A percentile compares a stretch with the other conserved stretches of the same genome.
phyloP scores from a whole-genome alignment of 2,888 invertebrate species.

The Aromia moschata region DNA sequence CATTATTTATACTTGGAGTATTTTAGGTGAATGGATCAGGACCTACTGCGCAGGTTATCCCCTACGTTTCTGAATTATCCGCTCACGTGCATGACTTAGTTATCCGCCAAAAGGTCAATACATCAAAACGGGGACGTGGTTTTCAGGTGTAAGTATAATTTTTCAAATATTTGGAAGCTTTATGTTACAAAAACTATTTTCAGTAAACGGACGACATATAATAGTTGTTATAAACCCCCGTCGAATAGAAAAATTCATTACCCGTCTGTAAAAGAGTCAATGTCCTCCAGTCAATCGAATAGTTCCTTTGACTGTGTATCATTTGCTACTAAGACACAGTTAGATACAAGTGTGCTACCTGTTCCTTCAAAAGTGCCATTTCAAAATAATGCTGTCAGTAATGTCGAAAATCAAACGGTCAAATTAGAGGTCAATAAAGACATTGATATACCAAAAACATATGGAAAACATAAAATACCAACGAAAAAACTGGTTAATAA shows the following conservation, averaged over 20 bases:
- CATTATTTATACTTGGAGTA: too few species aligned
- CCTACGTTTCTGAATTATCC: conserved; percentile 45
- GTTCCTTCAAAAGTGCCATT: neutral
- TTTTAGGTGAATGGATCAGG: conserved; percentile 49
- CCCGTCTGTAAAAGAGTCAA: neutral
- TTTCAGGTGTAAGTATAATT: conserved; percentile 3
- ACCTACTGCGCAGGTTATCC: conserved; percentile 41
- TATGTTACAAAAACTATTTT: neutral
- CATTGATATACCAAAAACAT: neutral
- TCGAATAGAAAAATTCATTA: conserved; percentile 5
- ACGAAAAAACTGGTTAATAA: neutral
- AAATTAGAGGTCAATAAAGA: neutral
- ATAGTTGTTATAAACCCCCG: neutral
- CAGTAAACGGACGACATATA: neutral
- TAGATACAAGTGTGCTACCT: neutral
- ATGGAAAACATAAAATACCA: too few species aligned
- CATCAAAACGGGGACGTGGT: conserved; percentile 5
- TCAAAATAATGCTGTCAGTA: neutral
- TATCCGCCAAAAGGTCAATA: conserved; percentile 43
- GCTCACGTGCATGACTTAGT: conserved; percentile 54
- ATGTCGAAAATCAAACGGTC: neutral
- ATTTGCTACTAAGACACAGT: neutral
- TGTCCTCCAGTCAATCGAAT: neutral
- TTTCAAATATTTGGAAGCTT: neutral
- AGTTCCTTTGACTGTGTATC: neutral